Base-by-base conservation (phyloP, 2,113 vertebrate species). In the Crotalus tigris region DNA sequence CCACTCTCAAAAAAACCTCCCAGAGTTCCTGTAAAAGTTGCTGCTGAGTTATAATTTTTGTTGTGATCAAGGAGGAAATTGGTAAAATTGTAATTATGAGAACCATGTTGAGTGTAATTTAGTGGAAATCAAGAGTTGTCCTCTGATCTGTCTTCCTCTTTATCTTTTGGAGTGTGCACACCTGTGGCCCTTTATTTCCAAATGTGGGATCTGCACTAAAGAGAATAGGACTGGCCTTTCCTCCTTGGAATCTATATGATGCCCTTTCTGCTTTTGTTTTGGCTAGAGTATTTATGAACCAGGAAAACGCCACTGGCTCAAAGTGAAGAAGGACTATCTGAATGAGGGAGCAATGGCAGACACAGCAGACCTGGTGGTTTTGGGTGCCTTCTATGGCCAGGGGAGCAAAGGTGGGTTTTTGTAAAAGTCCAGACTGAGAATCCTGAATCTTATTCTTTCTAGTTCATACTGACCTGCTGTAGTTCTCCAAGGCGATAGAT, bases 281-380 rank as follows among this genome's bases (percentile, higher is more conserved):
- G 59, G 54, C 12, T 94, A 99, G 99, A 97, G 99, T 5, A 94
- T 24, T 8, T 99, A 99, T 4, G 99, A 99, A 90, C 99, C 99
- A 7, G 99, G 99, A 5, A 99, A 99, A 61, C 98, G 99, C 0
- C 99, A 99, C 94, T 99, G 99, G 99, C 97, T 99, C 94, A 99
- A 99, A 94, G 99, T 99, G 91, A 99, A 99, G 96, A 99, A 99
- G 96, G 99, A 99, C 93, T 99, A 99, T 75, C 94, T 99, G 85
- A 99, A 99, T 0, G 99, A 99, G 94, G 99, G 99, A 0, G 99
- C 99, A 0, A 99, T 99, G 99, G 99, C 99, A 0, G 99, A 99
- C 97, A 99, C 99, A 0, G 99, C 99, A 44, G 99, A 99, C 97
- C 98, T 99, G 94, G 99, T 99, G 96, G 99, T 99, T 91, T 97